These are phyloP conservation scores for Psilopsiagon aurifrons DNA, from an alignment of 2,113 vertebrate species.

Conservation along the genomic window DNA sequence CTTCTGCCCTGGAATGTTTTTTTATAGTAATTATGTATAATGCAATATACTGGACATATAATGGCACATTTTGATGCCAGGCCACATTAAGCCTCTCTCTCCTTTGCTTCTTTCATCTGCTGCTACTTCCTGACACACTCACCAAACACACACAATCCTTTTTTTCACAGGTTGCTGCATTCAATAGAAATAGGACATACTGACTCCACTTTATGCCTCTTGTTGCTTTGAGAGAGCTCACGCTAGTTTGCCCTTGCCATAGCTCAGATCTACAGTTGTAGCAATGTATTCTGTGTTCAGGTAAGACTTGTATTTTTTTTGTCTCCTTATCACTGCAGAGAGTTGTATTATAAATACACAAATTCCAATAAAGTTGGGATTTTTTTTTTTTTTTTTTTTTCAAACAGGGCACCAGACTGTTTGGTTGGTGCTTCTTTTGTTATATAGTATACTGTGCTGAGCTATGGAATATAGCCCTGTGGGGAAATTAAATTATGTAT, in stretches of 20 bases:
- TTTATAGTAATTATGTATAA: background rate
- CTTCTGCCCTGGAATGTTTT: background rate
- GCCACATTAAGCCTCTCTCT: background rate
- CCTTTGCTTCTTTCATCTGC: background rate
- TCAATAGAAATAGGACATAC: background rate
- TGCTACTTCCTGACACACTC: background rate
- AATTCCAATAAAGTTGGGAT: background rate
- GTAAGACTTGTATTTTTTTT: background rate
- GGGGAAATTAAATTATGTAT: slow-evolving; percentile 38
- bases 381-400: background rate
- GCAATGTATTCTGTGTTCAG: background rate
- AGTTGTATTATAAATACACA: background rate
- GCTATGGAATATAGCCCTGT: background rate
- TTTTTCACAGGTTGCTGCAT: background rate
- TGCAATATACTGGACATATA: background rate
- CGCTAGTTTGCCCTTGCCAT: background rate
- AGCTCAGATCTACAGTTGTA: background rate
- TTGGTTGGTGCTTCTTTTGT: background rate
- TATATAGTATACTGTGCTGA: background rate
- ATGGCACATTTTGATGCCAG: slow-evolving; percentile 6
- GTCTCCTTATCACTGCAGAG: background rate
- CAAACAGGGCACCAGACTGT: background rate
- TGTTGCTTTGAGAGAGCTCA: background rate
- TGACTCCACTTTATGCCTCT: background rate
- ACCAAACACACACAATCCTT: background rate